phyloP scores from a whole-genome alignment of 1,140 invertebrate genomes.

The Heterodera schachtii region DNA sequence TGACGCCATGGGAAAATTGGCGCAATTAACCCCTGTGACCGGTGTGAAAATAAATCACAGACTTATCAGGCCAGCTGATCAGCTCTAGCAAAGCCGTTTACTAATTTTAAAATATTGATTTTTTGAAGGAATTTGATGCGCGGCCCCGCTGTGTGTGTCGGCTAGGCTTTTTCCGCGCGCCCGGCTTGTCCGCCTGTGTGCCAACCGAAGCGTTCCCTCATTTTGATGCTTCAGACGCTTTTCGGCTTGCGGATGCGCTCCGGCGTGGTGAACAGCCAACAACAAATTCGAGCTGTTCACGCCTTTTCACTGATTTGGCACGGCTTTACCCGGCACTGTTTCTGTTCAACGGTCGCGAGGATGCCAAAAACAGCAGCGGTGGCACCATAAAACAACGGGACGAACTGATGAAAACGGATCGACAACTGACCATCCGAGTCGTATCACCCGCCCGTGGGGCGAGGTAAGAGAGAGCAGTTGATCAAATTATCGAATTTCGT shows the following conservation, averaged over 20 bases:
- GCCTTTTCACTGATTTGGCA: conserved; percentile 30
- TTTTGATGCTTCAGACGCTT: conserved; percentile 15
- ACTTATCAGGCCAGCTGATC: too few species aligned
- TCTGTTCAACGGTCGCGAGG: conserved; percentile 8
- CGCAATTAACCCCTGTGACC: too few species aligned
- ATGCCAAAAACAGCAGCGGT: not conserved
- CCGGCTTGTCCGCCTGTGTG: conserved; percentile 30
- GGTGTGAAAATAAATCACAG: too few species aligned
- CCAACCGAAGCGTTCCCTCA: conserved; percentile 39
- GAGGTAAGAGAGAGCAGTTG: too few species aligned
- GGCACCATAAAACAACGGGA: conserved; percentile 5
- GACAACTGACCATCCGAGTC: not conserved
- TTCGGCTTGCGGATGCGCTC: conserved; percentile 20
- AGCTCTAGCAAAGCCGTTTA: not conserved
- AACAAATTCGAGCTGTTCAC: conserved; percentile 33
- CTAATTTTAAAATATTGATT: conserved; percentile 10
- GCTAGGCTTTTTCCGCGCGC: conserved; percentile 45
- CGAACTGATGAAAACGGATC: not conserved
- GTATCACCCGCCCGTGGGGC: not conserved
- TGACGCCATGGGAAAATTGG: too few species aligned
- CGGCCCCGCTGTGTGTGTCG: conserved; percentile 36
- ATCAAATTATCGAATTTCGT: too few species aligned
- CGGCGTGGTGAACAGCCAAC: conserved; percentile 19
- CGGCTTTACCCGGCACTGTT: conserved; percentile 42
- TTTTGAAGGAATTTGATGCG: conserved; percentile 42